Percentiles rank a stretch among this genome's conserved stretches.
Conservation (phyloP, 2,888 invertebrate genomes). For the Eupithecia tripunctaria region DNA sequence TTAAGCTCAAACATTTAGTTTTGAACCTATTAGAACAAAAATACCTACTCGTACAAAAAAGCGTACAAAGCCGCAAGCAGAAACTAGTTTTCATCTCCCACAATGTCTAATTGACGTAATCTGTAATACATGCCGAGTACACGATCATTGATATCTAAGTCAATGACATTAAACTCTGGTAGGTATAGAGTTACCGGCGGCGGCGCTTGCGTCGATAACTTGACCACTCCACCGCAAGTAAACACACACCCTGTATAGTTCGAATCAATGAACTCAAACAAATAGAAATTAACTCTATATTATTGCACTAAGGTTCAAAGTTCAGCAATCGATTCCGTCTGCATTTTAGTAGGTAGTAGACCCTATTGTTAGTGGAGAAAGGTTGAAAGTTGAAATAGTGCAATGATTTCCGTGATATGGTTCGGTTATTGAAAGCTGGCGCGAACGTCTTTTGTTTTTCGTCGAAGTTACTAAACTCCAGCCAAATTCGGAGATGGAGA, state of each 20-base stretch:
- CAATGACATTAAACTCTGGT: conserved; percentile 61
- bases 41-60: background rate
- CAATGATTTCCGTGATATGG: conserved; percentile 19
- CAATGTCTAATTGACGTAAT: background rate
- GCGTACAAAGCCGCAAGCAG: background rate
- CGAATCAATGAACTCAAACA: conserved; percentile 20
- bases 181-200: conserved; percentile 61
- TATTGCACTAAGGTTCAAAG: conserved; percentile 27
- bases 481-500: background rate
- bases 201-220: conserved; percentile 28
- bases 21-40: too few relatives aligned
- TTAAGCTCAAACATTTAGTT: background rate
- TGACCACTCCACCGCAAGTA: conserved; percentile 38
- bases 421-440: background rate
- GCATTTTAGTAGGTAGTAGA: conserved; percentile 14
- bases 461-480: background rate
- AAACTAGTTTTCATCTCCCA: background rate
- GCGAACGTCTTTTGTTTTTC: background rate
- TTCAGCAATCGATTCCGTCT: conserved; percentile 39
- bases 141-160: conserved; percentile 51
- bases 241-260: conserved; percentile 24
- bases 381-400: conserved; percentile 25
- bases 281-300: conserved; percentile 23
- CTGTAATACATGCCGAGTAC: conserved; percentile 40
- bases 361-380: conserved; percentile 13